Base-by-base conservation (phyloP, 1,140 invertebrate species). In the Brachionus sp. region DNA sequence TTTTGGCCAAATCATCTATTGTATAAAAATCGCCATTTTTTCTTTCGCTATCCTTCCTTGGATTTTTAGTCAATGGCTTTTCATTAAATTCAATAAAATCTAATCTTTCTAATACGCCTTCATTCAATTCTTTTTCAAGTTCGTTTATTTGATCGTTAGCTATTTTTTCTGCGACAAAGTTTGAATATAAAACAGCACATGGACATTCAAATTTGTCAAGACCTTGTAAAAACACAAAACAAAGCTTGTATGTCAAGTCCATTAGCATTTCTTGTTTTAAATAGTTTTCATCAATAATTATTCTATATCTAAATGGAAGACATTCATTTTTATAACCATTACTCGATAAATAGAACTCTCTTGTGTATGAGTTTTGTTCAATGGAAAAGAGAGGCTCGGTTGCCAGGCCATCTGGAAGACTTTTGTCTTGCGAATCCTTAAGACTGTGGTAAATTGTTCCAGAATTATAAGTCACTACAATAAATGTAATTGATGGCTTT, bases 221-320 rank as follows among this genome's bases (percentile, higher is more conserved):
- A 33, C 29, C 23, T 19, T 44, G 12, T 13, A 75, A 33, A 75
- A 75, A 75, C 2, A 75, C 70, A 75, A 46, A 75, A 23, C 70
- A 50, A 44, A 75, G 39, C 10, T 46, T 75, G 25, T n/a, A 75
- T 10, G 70, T 75, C 9, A 75, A 39, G 12, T 75, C 29, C 23
- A 75, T 75, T 6, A 75, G 25, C 9, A 44, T 75, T 29, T 75
- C 70, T 33, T 75, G 70, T 46, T 23, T 25, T 13, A 75, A 25
- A 75, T 46, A 75, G 46, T 75, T 75, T 75, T 75, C 70, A n/a
- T 75, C 70, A 13, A 75, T 75, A 9, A 75, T 44, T 25, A 75
- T 75, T 75, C 39, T 75, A 19, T 46, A 75, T 25, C 70, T 44
- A 46, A 9, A 75, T 19, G 70, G 70, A 12, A 3, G 19, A 12